phyloP scores from a whole-genome alignment of 2,797 vertebrate genomes.

The Mus minutoides region DNA sequence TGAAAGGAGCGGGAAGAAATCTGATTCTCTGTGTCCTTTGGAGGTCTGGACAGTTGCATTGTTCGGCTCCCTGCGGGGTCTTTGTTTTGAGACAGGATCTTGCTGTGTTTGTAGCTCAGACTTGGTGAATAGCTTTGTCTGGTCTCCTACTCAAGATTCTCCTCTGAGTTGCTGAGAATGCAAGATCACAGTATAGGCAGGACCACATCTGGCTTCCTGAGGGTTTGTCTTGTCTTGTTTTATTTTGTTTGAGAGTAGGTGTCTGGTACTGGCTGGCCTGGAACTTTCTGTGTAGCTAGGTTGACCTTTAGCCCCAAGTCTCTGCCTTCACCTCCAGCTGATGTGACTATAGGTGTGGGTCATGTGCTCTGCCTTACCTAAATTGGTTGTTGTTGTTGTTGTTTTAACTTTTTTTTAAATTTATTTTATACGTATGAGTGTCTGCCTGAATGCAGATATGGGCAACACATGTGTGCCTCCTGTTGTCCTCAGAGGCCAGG shows the following conservation, averaged over 20 bases:
- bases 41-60: background rate
- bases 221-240: background rate
- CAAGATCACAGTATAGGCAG: background rate
- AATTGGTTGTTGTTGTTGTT: no score
- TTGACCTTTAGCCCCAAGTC: background rate
- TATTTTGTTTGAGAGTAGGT: background rate
- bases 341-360: background rate
- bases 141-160: background rate
- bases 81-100: background rate
- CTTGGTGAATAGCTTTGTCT: background rate
- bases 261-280: background rate
- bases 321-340: background rate
- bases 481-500: background rate
- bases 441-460: background rate
- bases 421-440: background rate
- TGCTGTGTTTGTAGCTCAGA: background rate
- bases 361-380: background rate
- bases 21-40: background rate
- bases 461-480: background rate
- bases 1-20: background rate
- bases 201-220: background rate
- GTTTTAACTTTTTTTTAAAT: no score
- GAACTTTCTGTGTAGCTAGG: background rate
- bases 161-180: background rate
- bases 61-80: background rate